Conservation (phyloP, 2,113 vertebrate genomes). For the Eublepharis macularius region DNA sequence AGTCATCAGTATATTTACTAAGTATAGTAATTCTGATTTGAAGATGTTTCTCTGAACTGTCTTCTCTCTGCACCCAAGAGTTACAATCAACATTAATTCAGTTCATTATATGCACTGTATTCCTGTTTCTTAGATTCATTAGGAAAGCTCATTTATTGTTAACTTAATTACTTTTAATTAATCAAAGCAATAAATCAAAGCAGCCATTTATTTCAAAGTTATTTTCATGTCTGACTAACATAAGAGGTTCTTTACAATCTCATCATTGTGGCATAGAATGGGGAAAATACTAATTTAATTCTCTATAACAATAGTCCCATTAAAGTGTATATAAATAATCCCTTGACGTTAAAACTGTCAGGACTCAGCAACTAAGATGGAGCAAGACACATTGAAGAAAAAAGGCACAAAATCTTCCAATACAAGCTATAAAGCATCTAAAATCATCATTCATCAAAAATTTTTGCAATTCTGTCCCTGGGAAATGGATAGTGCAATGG, state of each 20-base stretch:
- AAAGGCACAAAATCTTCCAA: not conserved
- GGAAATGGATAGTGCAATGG: not conserved
- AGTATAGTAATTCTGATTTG: slow-evolving; percentile 35
- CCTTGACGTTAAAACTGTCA: slow-evolving; percentile 5
- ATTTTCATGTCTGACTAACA: slow-evolving; percentile 41
- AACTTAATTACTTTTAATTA: slow-evolving; percentile 53
- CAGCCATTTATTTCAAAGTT: slow-evolving; percentile 29
- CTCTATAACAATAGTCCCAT: slow-evolving; percentile 35
- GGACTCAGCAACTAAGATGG: not conserved
- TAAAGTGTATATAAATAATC: not conserved
- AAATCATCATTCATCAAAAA: not conserved
- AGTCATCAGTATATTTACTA: not conserved
- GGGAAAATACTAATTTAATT: slow-evolving; percentile 42
- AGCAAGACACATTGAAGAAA: not conserved
- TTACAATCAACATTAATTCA: slow-evolving; percentile 1
- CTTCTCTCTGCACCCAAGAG: not conserved
- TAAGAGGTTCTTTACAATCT: slow-evolving; percentile 18
- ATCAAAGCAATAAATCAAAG: slow-evolving; percentile 41
- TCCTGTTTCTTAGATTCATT: slow-evolving; percentile 29
- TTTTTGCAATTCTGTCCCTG: not conserved
- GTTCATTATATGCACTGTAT: slow-evolving; percentile 31
- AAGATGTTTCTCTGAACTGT: slow-evolving; percentile 29
- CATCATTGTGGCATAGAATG: slow-evolving; percentile 19
- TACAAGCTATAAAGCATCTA: not conserved
- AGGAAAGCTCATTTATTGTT: slow-evolving; percentile 42